Conservation (phyloP, 2,113 vertebrate species). For the Sorex fumeus region DNA sequence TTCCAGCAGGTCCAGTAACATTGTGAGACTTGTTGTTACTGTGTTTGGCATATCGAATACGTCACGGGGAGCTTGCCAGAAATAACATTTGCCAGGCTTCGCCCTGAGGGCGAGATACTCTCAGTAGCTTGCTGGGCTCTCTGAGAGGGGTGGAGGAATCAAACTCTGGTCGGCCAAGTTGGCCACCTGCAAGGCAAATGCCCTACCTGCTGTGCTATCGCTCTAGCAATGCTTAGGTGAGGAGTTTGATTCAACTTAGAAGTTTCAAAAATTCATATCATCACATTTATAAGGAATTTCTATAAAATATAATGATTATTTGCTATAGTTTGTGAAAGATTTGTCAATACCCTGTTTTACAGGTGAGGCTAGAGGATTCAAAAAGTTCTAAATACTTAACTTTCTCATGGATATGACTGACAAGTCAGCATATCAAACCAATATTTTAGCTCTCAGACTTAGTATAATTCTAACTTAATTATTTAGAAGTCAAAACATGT, state of each 20-base stretch:
- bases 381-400: conserved; percentile 32
- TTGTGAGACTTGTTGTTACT: too few relatives aligned
- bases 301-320: conserved; percentile 25
- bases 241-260: conserved; percentile 40
- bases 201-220: too few relatives aligned
- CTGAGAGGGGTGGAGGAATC: too few relatives aligned
- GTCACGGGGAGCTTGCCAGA: too few relatives aligned
- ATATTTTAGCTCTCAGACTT: conserved; percentile 46
- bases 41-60: too few relatives aligned
- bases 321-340: conserved; percentile 18
- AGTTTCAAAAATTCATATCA: neutral
- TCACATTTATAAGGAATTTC: conserved; percentile 20
- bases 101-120: too few relatives aligned
- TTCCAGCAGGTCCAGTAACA: too few relatives aligned
- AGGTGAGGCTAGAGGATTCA: neutral
- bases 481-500: conserved; percentile 52
- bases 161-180: too few relatives aligned
- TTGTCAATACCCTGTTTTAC: conserved; percentile 58
- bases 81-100: too few relatives aligned
- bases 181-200: too few relatives aligned
- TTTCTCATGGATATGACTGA: conserved; percentile 53
- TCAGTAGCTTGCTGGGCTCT: too few relatives aligned
- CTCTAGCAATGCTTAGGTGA: neutral
- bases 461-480: conserved; percentile 60
- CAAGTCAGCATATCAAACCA: neutral